phyloP scores from a whole-genome alignment of 2,113 vertebrate genomes.

The Camelus dromedarius region DNA sequence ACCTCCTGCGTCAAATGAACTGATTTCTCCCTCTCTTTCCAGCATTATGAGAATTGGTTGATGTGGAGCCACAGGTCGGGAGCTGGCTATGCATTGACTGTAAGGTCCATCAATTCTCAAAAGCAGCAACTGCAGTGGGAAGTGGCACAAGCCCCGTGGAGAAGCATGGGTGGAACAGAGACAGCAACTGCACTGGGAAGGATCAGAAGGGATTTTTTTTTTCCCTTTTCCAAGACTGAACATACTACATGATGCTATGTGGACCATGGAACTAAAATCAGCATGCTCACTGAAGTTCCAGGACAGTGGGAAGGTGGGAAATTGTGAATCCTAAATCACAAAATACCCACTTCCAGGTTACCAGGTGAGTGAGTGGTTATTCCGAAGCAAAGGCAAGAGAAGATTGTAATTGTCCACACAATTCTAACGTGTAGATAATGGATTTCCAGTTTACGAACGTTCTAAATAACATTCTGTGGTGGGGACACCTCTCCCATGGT shows the following conservation, averaged over 20 bases:
- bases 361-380: background rate
- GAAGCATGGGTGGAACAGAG: background rate
- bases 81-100: background rate
- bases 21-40: background rate
- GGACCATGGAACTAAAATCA: background rate
- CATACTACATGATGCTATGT: background rate
- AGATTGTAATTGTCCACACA: background rate
- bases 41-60: background rate
- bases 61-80: background rate
- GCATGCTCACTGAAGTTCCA: background rate
- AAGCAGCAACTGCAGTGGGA: background rate
- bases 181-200: background rate
- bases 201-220: background rate
- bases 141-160: background rate
- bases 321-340: background rate
- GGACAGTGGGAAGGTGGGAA: background rate
- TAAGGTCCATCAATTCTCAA: background rate
- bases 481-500: background rate
- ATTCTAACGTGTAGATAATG: background rate
- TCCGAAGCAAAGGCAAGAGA: background rate
- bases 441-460: background rate
- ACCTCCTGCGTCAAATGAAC: background rate
- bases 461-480: background rate
- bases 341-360: background rate
- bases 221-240: background rate